Evolutionary conservation across 2,888 invertebrate genomes (phyloP), one percentile per base, ranked within the genome.

Genomic region (Drosophila gaucha): DNA sequence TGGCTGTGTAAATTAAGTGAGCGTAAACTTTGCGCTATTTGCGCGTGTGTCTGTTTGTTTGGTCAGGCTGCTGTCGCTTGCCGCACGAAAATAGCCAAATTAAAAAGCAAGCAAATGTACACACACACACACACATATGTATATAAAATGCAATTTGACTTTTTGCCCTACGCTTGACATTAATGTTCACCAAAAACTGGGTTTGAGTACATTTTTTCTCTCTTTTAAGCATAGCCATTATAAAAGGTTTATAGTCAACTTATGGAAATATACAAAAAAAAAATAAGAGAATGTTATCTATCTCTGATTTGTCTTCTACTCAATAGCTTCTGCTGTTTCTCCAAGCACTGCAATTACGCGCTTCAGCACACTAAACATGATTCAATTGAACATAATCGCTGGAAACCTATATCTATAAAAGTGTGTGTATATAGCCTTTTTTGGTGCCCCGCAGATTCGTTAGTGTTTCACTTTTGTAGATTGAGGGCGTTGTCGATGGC

Each of bases 31-130:
- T 43, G 35, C 46, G 6, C 33, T 30, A 30, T 28, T 26, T 26
- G 26, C 43, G 26, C 43, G 30, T 31, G 28, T 47, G 41, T 56
- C 33, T 41, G 44, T 50, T 22, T 39, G 55, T 44, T 28, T 59
- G 55, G 10, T 44, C 14, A 41, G 33, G 35, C 14, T 20, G 38
- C 35, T 31, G 35, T 28, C 26, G 31, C 43, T 18, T 52, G 41
- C 31, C 39, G 70, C 75, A 59, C 50, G 38, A 72, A 80, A 80
- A 80, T 78, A 66, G 72, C 65, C 72, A 77, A 80, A 80, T 74
- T 74, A 78, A 74, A 74, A 74, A 60, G 55, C 50, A 46, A 62
- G 59, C 62, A 75, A 75, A 64, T 69, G 66, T 60, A 31, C 35
- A 22, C 22, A 14, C 12, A 22, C 22, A 39, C 18, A 20, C 26